Evolutionary conservation across 2,797 vertebrate species (phyloP).

Genomic region (Denticeps clupeoides): DNA sequence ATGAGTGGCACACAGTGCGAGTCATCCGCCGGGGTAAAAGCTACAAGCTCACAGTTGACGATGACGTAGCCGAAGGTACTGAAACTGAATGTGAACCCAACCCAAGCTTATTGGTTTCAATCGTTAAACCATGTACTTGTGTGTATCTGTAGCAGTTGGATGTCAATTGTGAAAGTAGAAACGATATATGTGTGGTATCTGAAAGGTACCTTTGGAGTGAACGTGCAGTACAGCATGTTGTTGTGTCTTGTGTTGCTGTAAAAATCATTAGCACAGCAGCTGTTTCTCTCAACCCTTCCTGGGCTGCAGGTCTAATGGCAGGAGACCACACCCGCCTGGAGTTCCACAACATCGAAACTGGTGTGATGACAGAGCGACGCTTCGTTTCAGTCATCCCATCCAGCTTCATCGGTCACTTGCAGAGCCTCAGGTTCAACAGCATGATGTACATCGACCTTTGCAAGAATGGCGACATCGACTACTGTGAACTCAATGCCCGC

Average conservation of each 20-base stretch:
- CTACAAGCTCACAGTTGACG: conserved; percentile 95
- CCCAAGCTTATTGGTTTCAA: background rate
- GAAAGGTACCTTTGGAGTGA: too few species aligned
- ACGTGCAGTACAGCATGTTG: too few species aligned
- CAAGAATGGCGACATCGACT: conserved; percentile 97
- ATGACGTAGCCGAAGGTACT: conserved; percentile 95
- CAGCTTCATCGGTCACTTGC: conserved; percentile 94
- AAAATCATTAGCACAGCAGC: conserved; percentile 29
- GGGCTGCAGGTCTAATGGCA: conserved; percentile 86
- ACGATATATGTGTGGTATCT: too few species aligned
- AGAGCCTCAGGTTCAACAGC: conserved; percentile 98
- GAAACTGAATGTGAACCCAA: conserved; percentile 30
- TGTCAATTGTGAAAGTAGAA: too few species aligned
- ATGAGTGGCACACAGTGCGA: conserved; percentile 96
- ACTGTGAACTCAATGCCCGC: conserved; percentile 91
- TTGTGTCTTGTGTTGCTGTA: too few species aligned
- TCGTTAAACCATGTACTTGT: background rate
- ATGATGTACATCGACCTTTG: conserved; percentile 97
- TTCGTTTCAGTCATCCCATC: conserved; percentile 90
- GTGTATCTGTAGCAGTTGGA: conserved; percentile 14
- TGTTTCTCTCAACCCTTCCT: conserved; percentile 59
- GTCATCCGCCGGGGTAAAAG: conserved; percentile 93
- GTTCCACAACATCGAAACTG: conserved; percentile 97
- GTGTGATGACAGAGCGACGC: conserved; percentile 92
- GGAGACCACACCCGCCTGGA: conserved; percentile 96